Conservation (phyloP, 2,797 vertebrate species). For the Gadopsis bispinosus region DNA sequence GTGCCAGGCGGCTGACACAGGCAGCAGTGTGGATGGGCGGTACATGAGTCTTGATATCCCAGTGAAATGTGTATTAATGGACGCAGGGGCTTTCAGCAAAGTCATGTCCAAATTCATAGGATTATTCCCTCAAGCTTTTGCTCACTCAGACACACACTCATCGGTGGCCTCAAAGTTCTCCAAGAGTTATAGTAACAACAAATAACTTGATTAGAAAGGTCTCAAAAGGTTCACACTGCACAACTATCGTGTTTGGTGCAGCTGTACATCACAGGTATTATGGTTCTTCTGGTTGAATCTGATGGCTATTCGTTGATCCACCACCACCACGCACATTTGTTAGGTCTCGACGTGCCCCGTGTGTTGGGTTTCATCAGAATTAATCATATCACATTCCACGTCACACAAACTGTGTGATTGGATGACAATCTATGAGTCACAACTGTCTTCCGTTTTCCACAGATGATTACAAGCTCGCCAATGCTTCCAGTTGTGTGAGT, state of each 20-base stretch:
- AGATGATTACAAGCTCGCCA: constrained; percentile 22
- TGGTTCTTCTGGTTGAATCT: constrained; percentile 69
- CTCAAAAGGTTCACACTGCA: constrained; percentile 50
- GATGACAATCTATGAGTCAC: constrained; percentile 37
- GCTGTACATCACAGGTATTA: constrained; percentile 81
- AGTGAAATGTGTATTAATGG: constrained; percentile 42
- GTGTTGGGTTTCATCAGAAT: constrained; percentile 32
- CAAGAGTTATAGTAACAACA: constrained; percentile 42
- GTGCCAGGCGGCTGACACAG: constrained; percentile 72
- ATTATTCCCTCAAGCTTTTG: constrained; percentile 15
- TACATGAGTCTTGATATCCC: constrained; percentile 46
- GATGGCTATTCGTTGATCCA: constrained; percentile 59
- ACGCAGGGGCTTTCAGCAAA: constrained; percentile 41
- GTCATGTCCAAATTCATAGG: constrained; percentile 2
- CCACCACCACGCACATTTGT: constrained; percentile 7
- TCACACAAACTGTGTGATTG: constrained; percentile 45
- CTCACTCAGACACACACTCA: constrained; percentile 20
- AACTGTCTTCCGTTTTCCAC: constrained; percentile 16
- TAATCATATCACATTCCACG: constrained; percentile 22
- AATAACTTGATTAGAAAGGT: constrained; percentile 54
- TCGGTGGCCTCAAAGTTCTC: constrained; percentile 30
- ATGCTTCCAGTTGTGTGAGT: constrained; percentile 24
- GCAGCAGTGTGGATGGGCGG: constrained; percentile 69
- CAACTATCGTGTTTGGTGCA: constrained; percentile 66
- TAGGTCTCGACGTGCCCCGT: constrained; percentile 21